Base-by-base conservation (phyloP, 2,888 invertebrate genomes). In the Tinea trinotella region DNA sequence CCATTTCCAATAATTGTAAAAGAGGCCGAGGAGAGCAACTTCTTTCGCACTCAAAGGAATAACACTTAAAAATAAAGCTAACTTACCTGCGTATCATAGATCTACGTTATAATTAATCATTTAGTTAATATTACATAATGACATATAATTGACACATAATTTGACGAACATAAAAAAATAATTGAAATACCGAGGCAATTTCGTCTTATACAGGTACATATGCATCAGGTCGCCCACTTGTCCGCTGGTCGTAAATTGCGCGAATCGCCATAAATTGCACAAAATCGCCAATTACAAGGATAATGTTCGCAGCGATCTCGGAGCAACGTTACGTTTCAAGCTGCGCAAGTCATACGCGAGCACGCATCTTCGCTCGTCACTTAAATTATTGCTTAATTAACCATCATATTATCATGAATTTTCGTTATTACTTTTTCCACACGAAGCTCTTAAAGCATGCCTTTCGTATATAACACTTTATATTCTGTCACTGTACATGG, bases 201-300 rank as follows among this genome's bases (percentile, higher is more conserved):
- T 74, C 61, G 65, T 67, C 64, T 62, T 58, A 63, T 58, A 61
- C 62, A 62, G 62, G 66, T 61, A 72, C 71, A 70, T 65, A 64
- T 55, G 62, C 62, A 55, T 60, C 58, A 57, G 69, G 73, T 81
- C 75, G 75, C 70, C 75, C 76, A 76, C 78, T 76, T 82, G 82
- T 81, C 80, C 75, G 78, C 77, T 78, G 80, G 67, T 78, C 82
- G 76, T 83, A 83, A 84, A 83, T 82, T 82, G 77, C 73, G 64
- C 60, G 73, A 72, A 77, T 79, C 75, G 77, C 77, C 76, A 82
- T 84, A 83, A 83, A 83, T 83, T 83, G 78, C 74, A 73, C 75
- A 73, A 82, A 82, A 81, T 83, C 80, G 65, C 76, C 77, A 80
- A 81, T 83, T 81, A 82, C 74, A 75, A 73, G 72, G 72, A 74